Evolutionary conservation across 2,888 invertebrate species (phyloP).

Genomic region (Cephalotes varians): DNA sequence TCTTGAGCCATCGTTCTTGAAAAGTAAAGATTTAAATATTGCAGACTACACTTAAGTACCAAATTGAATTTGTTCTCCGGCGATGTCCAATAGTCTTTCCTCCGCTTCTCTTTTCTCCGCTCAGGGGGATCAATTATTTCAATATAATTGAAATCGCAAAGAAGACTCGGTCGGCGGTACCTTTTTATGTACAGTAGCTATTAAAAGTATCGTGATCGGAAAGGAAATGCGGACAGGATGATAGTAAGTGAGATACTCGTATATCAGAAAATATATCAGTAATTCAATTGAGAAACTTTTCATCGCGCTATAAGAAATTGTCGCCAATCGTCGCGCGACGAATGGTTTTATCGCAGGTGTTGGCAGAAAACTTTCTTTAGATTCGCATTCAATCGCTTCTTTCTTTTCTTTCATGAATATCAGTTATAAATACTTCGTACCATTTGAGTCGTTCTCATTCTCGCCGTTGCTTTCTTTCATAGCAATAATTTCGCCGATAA

Average conservation of each 20-base stretch:
- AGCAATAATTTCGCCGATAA: slow-evolving; percentile 80
- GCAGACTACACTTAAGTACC: slow-evolving; percentile 32
- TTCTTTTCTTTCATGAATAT: slow-evolving; percentile 72
- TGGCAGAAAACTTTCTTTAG: slow-evolving; percentile 77
- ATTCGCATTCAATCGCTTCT: slow-evolving; percentile 76
- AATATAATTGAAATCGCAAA: slow-evolving; percentile 56
- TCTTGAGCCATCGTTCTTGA: neutral
- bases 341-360: slow-evolving; percentile 51
- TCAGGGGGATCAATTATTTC: slow-evolving; percentile 62
- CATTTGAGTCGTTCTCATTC: slow-evolving; percentile 16
- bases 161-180: slow-evolving; percentile 34
- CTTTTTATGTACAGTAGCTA: slow-evolving; percentile 23
- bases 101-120: neutral
- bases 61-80: slow-evolving; percentile 57
- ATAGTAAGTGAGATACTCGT: slow-evolving; percentile 8
- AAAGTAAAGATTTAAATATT: neutral
- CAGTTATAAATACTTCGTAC: slow-evolving; percentile 79
- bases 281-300: slow-evolving; percentile 78
- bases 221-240: slow-evolving; percentile 1
- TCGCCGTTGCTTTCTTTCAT: slow-evolving; percentile 12
- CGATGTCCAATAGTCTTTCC: slow-evolving; percentile 17
- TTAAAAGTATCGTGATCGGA: slow-evolving; percentile 53
- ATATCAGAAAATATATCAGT: slow-evolving; percentile 65
- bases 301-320: slow-evolving; percentile 58
- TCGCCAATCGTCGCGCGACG: slow-evolving; percentile 15